Conservation (phyloP, 2,888 invertebrate genomes). For the Choristoneura rosaceana region DNA sequence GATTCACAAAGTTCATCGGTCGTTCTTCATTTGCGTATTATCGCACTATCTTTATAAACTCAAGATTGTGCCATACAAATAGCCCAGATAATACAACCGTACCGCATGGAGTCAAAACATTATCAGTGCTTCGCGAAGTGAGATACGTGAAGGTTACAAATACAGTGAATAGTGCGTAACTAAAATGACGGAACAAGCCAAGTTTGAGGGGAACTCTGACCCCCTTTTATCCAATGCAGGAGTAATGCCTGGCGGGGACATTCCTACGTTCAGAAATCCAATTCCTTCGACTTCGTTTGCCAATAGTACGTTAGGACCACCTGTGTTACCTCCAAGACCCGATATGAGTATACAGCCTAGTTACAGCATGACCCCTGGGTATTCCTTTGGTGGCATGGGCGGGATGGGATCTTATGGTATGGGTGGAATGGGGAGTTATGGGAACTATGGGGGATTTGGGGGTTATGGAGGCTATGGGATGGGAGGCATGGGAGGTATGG, state of each 20-base stretch:
- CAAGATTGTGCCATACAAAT: constrained; percentile 31
- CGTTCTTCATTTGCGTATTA: constrained; percentile 35
- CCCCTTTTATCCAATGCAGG: constrained; percentile 63
- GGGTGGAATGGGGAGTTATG: constrained; percentile 45
- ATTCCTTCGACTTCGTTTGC: constrained; percentile 61
- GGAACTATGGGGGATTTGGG: constrained; percentile 62
- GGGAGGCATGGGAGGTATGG: constrained; percentile 57
- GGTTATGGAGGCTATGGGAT: constrained; percentile 50
- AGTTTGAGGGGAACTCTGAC: constrained; percentile 63
- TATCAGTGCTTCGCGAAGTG: constrained; percentile 52
- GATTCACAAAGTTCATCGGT: constrained; percentile 21
- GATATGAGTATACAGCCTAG: constrained; percentile 60
- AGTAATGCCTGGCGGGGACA: constrained; percentile 49
- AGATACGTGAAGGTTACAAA: constrained; percentile 47
- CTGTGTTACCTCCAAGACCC: constrained; percentile 70
- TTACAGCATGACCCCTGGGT: constrained; percentile 62
- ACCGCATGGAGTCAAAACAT: constrained; percentile 49
- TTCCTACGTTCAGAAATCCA: constrained; percentile 62
- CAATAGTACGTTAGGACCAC: constrained; percentile 52
- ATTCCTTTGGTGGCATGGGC: constrained; percentile 46
- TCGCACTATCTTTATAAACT: constrained; percentile 21
- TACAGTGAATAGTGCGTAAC: constrained; percentile 45
- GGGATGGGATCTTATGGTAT: constrained; percentile 40
- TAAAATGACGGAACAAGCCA: constrained; percentile 69
- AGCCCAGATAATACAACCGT: constrained; percentile 25